Evolutionary conservation across 1,140 invertebrate genomes (phyloP).

Genomic region (Watersipora subatra): DNA sequence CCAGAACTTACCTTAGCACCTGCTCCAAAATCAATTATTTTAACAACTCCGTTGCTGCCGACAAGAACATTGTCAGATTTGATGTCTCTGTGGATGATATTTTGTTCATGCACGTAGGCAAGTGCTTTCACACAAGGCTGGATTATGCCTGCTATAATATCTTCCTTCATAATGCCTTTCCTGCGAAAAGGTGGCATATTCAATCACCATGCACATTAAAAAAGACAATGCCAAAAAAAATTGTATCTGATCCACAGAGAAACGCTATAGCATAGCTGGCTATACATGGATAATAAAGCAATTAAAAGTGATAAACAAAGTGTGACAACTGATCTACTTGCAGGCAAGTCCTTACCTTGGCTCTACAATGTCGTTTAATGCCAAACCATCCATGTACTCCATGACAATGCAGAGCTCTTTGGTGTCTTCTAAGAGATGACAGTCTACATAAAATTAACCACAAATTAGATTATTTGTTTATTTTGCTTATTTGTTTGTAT

Average conservation of each 20-base stretch:
- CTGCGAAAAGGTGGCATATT: conserved; percentile 15
- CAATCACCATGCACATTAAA: too few relatives aligned
- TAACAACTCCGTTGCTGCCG: conserved; percentile 66
- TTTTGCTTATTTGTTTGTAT: too few relatives aligned
- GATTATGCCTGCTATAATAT: conserved; percentile 95
- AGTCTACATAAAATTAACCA: too few relatives aligned
- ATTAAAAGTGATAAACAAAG: too few relatives aligned
- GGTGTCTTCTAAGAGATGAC: conserved; percentile 15
- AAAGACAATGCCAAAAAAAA: too few relatives aligned
- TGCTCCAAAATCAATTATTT: conserved; percentile 18
- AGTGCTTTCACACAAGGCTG: conserved; percentile 85
- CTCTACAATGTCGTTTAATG: conserved; percentile 95
- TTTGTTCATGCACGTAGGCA: conserved; percentile 69
- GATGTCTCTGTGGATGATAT: conserved; percentile 95
- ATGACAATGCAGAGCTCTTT: conserved; percentile 95
- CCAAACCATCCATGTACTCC: conserved; percentile 96
- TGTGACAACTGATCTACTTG: too few relatives aligned
- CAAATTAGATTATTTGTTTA: too few relatives aligned
- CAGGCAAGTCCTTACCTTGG: conserved; percentile 13
- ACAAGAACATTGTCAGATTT: conserved; percentile 95
- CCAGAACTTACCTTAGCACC: conserved; percentile 12
- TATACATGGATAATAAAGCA: too few relatives aligned
- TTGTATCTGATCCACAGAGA: too few relatives aligned
- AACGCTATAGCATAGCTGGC: too few relatives aligned
- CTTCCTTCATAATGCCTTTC: conserved; percentile 73